Conservation (phyloP, 2,888 invertebrate genomes). For the Himalopsyche kuldschensis region DNA sequence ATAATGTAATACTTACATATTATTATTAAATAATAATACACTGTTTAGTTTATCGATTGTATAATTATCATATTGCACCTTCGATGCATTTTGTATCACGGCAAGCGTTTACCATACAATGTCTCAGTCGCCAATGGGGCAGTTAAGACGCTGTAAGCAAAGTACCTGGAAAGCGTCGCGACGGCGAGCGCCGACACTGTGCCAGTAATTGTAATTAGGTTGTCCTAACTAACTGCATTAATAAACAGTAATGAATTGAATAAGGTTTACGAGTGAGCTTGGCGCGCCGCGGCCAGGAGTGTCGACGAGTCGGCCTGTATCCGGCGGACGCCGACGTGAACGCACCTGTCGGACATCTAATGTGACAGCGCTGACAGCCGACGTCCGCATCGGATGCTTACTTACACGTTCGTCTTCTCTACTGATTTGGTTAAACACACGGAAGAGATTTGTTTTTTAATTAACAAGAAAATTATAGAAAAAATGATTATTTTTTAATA, state of each 20-base stretch:
- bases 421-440: no score
- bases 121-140: not conserved
- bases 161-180: not conserved
- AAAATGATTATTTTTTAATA: no score
- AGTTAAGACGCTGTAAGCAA: not conserved
- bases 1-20: no score
- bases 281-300: not conserved
- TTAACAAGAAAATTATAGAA: no score
- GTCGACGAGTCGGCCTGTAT: not conserved
- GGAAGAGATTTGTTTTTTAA: no score
- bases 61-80: not conserved
- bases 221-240: constrained; percentile 51
- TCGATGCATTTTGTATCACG: not conserved
- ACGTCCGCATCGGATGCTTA: not conserved
- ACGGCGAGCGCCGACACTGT: not conserved
- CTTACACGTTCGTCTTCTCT: no score
- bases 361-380: not conserved
- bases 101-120: not conserved
- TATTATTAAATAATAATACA: no score
- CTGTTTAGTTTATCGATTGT: no score
- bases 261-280: constrained; percentile 44
- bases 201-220: constrained; percentile 48
- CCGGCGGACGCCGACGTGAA: not conserved
- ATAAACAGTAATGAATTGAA: constrained; percentile 51
- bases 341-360: not conserved